Percentiles rank a stretch among this genome's conserved stretches.
Conservation (phyloP, 2,888 invertebrate species). For the Noctua pronuba region DNA sequence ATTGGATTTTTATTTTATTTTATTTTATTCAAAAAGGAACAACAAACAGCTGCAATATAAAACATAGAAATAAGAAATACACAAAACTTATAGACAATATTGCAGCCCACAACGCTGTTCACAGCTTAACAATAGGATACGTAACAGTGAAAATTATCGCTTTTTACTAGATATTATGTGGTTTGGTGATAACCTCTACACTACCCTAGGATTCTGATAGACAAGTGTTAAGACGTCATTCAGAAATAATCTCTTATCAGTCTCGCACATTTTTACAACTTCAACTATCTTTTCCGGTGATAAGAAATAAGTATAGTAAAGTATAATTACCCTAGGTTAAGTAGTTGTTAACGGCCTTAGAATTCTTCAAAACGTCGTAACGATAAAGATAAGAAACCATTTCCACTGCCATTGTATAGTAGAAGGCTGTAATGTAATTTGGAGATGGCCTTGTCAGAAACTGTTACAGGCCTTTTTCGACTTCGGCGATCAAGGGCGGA, state of each 20-base stretch:
- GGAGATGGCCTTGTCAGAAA: background rate
- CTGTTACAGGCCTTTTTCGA: background rate
- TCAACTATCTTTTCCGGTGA: constrained; percentile 38
- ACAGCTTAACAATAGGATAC: no score
- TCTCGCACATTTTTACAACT: constrained; percentile 4
- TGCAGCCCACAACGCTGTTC: no score
- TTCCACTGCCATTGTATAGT: background rate
- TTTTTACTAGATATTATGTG: background rate
- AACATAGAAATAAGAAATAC: no score
- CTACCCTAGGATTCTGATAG: background rate
- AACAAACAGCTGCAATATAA: no score
- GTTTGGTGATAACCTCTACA: constrained; percentile 23
- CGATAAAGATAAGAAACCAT: constrained; percentile 22
- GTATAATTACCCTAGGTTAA: constrained; percentile 27
- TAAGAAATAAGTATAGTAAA: constrained; percentile 25
- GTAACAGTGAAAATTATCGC: no score
- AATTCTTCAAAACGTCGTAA: constrained; percentile 16
- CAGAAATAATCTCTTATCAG: constrained; percentile 4
- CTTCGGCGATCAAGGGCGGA: background rate
- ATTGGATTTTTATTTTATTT: no score
- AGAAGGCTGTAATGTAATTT: background rate
- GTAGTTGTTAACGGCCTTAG: constrained; percentile 23
- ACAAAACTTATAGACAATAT: no score
- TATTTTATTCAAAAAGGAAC: no score
- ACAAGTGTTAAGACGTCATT: constrained; percentile 1